Conservation (phyloP, 2,113 vertebrate genomes). For the Corythornis cristatus region DNA sequence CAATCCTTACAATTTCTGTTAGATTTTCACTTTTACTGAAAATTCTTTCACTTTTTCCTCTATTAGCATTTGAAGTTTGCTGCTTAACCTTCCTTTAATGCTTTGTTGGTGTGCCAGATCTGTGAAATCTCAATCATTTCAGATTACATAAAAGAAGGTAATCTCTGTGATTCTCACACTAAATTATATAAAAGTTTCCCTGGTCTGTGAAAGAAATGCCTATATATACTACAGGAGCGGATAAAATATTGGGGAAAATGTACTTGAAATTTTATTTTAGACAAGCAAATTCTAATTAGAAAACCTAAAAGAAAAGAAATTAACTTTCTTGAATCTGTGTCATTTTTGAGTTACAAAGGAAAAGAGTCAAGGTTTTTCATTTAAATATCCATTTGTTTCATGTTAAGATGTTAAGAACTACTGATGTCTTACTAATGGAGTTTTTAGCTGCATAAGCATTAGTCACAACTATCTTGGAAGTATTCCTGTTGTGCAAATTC, state of each 20-base stretch:
- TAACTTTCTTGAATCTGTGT: background rate
- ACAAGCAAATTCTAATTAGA: background rate
- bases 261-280: background rate
- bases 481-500: background rate
- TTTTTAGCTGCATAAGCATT: background rate
- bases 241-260: background rate
- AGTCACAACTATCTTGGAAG: background rate
- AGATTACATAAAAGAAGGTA: background rate
- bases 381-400: constrained; percentile 10
- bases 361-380: background rate
- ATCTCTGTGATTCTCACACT: background rate
- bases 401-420: background rate
- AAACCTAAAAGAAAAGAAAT: background rate
- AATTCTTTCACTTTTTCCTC: background rate
- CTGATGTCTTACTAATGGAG: background rate
- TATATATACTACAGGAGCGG: background rate
- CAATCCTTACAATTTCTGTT: background rate
- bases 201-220: background rate
- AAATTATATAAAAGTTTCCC: background rate
- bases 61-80: background rate
- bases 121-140: background rate
- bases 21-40: background rate
- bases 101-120: background rate
- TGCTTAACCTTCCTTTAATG: background rate
- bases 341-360: background rate